Evolutionary conservation across 1,140 invertebrate genomes (phyloP), one percentile per base, ranked within the genome.

Genomic region (Calosoma granatense): DNA sequence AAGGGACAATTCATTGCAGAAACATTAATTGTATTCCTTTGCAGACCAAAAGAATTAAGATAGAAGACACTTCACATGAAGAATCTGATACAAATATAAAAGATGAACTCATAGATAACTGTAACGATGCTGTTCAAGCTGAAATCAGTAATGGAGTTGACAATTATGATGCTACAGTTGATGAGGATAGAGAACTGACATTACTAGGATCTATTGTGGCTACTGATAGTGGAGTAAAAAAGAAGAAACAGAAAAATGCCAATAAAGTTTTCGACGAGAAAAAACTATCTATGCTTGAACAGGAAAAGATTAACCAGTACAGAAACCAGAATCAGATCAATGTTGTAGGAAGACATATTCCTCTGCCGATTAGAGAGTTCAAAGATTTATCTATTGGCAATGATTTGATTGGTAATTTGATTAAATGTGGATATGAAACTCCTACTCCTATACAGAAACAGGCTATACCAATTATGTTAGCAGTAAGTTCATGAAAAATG

Each of bases 371-470:
- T 11, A 73, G 76, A 61, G 76, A 73, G 53, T 97, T 97, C 77
- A 69, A 80, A 4, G 78, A 87, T 56, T 70, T 97, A 20, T 71
- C 79, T 57, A 69, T 94, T 12, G 66, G 74, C 6, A 62, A 77
- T 22, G 73, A 77, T 52, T 67, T 97, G 0, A 68, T 89, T 12
- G 69, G 85, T 36, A 97, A 94, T 69, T 75, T 97, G 1, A 72
- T 69, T 20, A 75, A 78, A 21, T 84, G 83, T 67, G 85, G 86
- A 0, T 97, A 95, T 66, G 67, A 68, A 1, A 74, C 78, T 56
- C 95, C 95, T 9, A 97, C 96, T 4, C 85, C 94, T 0, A 88
- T 98, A 65, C 96, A 99, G 75, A 90, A 93, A 80, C 94, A 98
- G 76, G 87, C 91, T 0, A 81, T 97, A 60, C 92, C 96, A 14